These are phyloP conservation scores for Stomatorhinus walkeri DNA, from an alignment of 2,797 vertebrate species.

Conservation along the genomic window DNA sequence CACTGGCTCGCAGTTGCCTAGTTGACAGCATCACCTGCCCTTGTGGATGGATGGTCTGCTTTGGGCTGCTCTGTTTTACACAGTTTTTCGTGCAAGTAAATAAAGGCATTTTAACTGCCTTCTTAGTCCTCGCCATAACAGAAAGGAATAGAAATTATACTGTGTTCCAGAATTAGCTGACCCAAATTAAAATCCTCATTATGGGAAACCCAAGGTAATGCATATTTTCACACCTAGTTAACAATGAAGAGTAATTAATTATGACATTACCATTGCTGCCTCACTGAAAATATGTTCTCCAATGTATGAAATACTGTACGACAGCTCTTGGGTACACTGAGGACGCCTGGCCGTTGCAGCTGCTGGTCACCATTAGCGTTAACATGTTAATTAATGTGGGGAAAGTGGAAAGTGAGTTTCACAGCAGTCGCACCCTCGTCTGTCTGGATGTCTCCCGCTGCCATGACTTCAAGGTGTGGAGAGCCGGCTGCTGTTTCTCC, in stretches of 20 bases:
- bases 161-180: background rate
- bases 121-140: background rate
- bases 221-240: conserved; percentile 2
- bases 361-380: background rate
- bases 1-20: background rate
- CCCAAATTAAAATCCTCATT: background rate
- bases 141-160: background rate
- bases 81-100: background rate
- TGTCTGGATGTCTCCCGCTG: background rate
- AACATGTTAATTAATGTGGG: background rate
- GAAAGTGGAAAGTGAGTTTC: background rate
- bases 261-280: background rate
- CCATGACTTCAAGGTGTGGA: background rate
- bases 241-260: background rate
- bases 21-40: background rate
- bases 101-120: background rate
- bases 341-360: background rate
- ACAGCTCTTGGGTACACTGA: background rate
- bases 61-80: background rate
- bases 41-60: background rate
- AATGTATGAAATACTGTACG: background rate
- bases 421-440: background rate
- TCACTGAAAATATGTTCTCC: background rate
- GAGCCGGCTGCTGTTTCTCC: background rate
- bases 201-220: background rate